Base-by-base conservation (phyloP, 2,888 invertebrate species). In the Nymphalis polychloros region DNA sequence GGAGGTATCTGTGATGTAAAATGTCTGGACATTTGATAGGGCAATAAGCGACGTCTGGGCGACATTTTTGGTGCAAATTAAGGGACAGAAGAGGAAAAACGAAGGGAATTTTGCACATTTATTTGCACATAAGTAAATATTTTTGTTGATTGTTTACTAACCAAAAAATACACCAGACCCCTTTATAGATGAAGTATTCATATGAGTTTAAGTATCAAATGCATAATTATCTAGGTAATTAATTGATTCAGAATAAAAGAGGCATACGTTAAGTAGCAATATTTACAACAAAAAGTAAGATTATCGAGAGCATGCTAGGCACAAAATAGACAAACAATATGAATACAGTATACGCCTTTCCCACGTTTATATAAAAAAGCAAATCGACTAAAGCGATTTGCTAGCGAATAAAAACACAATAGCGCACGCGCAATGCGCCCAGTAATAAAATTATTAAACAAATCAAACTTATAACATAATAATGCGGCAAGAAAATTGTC, bases 361-460 rank as follows among this genome's bases (percentile, higher is more conserved):
- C 68, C 70, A 70, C 70, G 68, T 74, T 71, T 67, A 68, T 52
- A 20, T 66, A 64, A 70, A 73, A 70, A 71, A 71, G 65, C 67
- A 72, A 73, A 67, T 70, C 63, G 52, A 69, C 59, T 62, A 70
- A 73, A 73, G 73, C 72, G 63, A 70, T 71, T 67, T 68, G 67
- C 71, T 64, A 65, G 72, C 72, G 70, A 74, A 76, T 72, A 75
- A 73, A 70, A 76, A 84, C 81, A 82, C 82, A 79, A 82, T 75
- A 73, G 75, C 73, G 82, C 82, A 81, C 80, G 81, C 79, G 81
- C 84, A 86, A 79, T 84, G 85, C 84, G 79, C 79, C 79, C 84
- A 80, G 89, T 92, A 92, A 92, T 92, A 92, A 92, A 92, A 92
- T 92, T 92, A 92, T 92, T 92, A 92, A 90, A 89, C 91, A 91